Base-by-base conservation (phyloP, 2,797 vertebrate species). In the Chelon auratus region DNA sequence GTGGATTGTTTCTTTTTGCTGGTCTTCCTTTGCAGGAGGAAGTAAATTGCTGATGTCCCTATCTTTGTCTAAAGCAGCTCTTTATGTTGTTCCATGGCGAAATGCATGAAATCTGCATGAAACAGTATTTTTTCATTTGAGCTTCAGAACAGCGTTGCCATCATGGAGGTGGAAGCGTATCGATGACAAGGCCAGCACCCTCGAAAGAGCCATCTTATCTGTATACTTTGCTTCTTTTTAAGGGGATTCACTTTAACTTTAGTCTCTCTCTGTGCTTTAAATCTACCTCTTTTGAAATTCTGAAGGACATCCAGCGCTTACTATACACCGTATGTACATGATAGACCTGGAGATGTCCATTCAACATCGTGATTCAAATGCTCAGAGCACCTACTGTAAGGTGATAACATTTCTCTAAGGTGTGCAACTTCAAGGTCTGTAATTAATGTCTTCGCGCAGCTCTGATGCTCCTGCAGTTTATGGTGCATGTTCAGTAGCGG, bases 381-480 rank as follows among this genome's bases (percentile, higher is more conserved):
- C 62, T 56, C 5, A 36, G n/a, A 62, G 48, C 17, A 50, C 18
- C 36, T 22, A 58, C 42, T 69, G 22, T 62, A 43, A 51, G 62
- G 51, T 30, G 76, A 62, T 67, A 56, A 30, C 62, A 59, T 77
- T 67, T 50, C 59, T 81, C 65, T 51, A 45, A 51, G 66, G 67
- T 63, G 54, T 71, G 59, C 18, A 77, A 59, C 68, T 45, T 64
- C 43, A 61, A 67, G 56, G 68, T 75, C 68, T 83, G 81, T 87
- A 79, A 83, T 89, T 80, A 83, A 81, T 63, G 75, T 77, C 59
- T 66, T 78, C 53, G 45, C 53, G 58, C 62, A 61, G 71, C 47
- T 66, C 11, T 30, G 75, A 82, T 77, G 80, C 77, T 74, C 58
- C 45, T 77, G 62, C 75, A 68, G 78, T 82, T 89, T 80, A 78